phyloP scores from a whole-genome alignment of 2,113 vertebrate species.

The Pterophyllum scalare region DNA sequence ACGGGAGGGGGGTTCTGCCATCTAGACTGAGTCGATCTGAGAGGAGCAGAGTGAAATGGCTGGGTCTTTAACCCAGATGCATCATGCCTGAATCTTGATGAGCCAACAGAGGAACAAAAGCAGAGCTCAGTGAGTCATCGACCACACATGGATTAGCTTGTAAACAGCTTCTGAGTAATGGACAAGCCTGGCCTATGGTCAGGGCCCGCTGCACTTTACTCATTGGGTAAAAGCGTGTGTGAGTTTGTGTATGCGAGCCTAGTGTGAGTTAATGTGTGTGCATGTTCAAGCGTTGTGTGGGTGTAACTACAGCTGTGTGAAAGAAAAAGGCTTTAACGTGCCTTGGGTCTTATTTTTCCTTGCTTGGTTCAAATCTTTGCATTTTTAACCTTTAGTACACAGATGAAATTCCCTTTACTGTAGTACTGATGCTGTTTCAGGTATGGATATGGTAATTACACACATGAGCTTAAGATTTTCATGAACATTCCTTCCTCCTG shows the following conservation, averaged over 20 bases:
- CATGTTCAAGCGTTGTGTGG: conserved; percentile 7
- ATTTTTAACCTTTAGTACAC: conserved; percentile 61
- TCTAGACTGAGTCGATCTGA: conserved; percentile 14
- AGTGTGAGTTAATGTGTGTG: neutral
- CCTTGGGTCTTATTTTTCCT: conserved; percentile 22
- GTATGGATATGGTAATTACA: neutral
- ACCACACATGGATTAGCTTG: conserved; percentile 60
- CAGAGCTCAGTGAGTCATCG: conserved; percentile 70
- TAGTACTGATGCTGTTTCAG: neutral
- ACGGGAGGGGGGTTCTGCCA: neutral
- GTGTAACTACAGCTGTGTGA: conserved; percentile 17
- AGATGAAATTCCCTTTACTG: neutral
- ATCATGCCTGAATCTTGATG: conserved; percentile 67
- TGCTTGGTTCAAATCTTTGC: conserved; percentile 29
- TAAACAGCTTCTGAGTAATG: conserved; percentile 72
- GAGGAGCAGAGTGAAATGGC: conserved; percentile 22
- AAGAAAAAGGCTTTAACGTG: conserved; percentile 16
- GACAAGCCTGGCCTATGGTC: conserved; percentile 41
- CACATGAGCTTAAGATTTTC: neutral
- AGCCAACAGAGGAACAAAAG: conserved; percentile 50
- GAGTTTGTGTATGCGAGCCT: neutral
- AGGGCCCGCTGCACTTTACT: conserved; percentile 48
- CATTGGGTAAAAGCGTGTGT: neutral
- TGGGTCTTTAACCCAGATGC: conserved; percentile 46
- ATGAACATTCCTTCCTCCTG: neutral